Conservation (phyloP, 2,888 invertebrate genomes). For the Torymus aiolomorphi region DNA sequence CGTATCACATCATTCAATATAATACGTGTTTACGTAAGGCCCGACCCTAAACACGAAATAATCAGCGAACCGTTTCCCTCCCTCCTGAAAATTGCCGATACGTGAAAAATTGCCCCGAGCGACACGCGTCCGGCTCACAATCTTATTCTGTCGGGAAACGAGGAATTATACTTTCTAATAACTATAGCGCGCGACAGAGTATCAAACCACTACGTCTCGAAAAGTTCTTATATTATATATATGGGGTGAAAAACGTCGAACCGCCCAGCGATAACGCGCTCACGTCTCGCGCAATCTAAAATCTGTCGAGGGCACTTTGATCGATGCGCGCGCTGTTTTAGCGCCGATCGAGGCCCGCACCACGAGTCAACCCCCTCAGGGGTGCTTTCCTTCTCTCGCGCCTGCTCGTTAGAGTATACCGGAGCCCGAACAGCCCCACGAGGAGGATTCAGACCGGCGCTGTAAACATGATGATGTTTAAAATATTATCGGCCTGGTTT, state of each 20-base stretch:
- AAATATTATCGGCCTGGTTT: constrained; percentile 55
- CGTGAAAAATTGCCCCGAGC: constrained; percentile 48
- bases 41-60: constrained; percentile 37
- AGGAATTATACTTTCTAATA: constrained; percentile 55
- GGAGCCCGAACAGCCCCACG: constrained; percentile 66
- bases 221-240: no score
- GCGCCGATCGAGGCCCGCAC: constrained; percentile 34
- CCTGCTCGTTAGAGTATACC: constrained; percentile 22
- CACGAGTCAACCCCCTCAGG: constrained; percentile 39
- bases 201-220: no score
- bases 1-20: constrained; percentile 5
- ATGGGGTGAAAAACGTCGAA: no score
- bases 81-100: constrained; percentile 30
- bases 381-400: constrained; percentile 15
- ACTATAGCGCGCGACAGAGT: neutral
- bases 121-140: neutral
- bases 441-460: constrained; percentile 70
- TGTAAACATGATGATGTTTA: constrained; percentile 64
- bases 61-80: constrained; percentile 25
- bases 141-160: constrained; percentile 18
- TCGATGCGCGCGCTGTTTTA: constrained; percentile 68
- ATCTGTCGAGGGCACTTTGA: constrained; percentile 73
- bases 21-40: neutral
- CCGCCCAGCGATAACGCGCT: constrained; percentile 6
- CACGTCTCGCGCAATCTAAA: constrained; percentile 72